phyloP scores from a whole-genome alignment of 2,797 vertebrate species.

The Manis crassicaudata region DNA sequence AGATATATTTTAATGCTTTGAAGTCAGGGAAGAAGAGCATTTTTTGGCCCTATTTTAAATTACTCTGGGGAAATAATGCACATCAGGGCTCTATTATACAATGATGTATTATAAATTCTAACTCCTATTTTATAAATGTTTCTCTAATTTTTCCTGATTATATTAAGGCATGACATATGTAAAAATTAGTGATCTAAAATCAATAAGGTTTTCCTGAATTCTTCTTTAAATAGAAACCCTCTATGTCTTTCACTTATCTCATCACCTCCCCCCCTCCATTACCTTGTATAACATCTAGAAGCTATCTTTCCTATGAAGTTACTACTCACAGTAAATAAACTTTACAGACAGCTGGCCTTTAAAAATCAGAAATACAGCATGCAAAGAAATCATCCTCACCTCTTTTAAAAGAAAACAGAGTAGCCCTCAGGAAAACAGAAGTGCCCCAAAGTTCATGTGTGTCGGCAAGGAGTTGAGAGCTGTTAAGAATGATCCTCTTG shows the following conservation, averaged over 20 bases:
- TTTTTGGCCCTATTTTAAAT: background rate
- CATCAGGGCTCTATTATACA: background rate
- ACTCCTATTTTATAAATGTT: background rate
- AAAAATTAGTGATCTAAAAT: constrained; percentile 31
- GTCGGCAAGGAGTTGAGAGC: constrained; percentile 54
- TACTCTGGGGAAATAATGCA: background rate
- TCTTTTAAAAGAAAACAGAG: constrained; percentile 68
- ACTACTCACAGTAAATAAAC: constrained; percentile 59
- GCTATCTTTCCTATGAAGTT: constrained; percentile 28
- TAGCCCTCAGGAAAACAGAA: constrained; percentile 60
- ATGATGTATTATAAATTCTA: constrained; percentile 3
- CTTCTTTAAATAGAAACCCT: background rate
- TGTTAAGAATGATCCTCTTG: constrained; percentile 67
- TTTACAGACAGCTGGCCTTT: constrained; percentile 44
- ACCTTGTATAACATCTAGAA: background rate
- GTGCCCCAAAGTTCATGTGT: constrained; percentile 42
- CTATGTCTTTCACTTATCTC: background rate
- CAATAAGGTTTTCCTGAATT: constrained; percentile 23
- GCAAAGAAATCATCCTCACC: constrained; percentile 76
- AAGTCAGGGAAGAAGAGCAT: constrained; percentile 14
- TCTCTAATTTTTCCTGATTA: background rate
- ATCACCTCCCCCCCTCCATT: background rate
- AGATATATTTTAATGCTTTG: background rate
- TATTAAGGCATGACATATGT: background rate
- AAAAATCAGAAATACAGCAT: constrained; percentile 64